Evolutionary conservation across 2,797 vertebrate species (phyloP), one percentile per base, ranked within the genome.

Genomic region (Peromyscus aztecus): DNA sequence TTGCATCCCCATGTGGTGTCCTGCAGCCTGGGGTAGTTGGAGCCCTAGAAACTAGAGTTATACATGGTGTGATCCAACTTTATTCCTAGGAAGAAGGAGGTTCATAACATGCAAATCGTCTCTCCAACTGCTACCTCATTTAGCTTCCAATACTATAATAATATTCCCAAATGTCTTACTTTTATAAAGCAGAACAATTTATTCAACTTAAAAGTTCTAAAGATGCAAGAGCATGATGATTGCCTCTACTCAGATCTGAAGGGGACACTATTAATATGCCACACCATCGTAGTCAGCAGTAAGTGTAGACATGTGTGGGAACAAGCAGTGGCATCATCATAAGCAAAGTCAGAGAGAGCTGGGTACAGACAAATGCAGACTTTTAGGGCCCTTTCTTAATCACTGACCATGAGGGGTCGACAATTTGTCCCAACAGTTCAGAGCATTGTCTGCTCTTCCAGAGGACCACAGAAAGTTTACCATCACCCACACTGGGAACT

Each of bases 151-250:
- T 77, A 4, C 9, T 84, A 6, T 46, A 46, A 76, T 34, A 27
- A 27, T 55, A 76, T 27, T 55, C 19, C 8, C 17, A 23, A 69
- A 23, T 21, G 27, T 4, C 11, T 24, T 23, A 57, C 2, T 2
- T 2, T 61, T 65, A 65, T n/a, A 83, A 76, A n/a, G 69, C 49
- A 55, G 57, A 81, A 43, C 23, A 21, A 0, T 43, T 73, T 40
- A 63, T n/a, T 83, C 29, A 52, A n/a, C 34, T 67, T 46, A n/a
- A 17, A 17, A 76, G 5, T 43, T n/a, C 9, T 63, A 49, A 6
- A 65, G 46, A 37, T 10, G 0, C 4, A 29, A 14, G 2, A 2
- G 14, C 12, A 55, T 6, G 34, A 7, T 73, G 17, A 3, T 4
- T 29, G 10, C 14, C 9, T 77, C 46, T 84, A 4, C n/a, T 76